Percentiles rank a stretch among this genome's conserved stretches.
phyloP scores from a whole-genome alignment of 2,888 invertebrate genomes.

The Drosophila sordidula region DNA sequence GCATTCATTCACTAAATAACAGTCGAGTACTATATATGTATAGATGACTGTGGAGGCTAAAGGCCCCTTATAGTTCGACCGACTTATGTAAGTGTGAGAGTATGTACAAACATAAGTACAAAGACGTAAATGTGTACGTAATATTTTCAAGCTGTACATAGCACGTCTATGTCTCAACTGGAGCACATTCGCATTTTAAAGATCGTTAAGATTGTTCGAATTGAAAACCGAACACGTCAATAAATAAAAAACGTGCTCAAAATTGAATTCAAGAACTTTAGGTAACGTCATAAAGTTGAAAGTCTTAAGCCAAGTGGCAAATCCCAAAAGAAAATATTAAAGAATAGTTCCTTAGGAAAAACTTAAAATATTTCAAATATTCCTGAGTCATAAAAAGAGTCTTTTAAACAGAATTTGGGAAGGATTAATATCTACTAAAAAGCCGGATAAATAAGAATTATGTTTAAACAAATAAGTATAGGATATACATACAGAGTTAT shows the following conservation, averaged over 20 bases:
- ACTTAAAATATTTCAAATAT: too few relatives aligned
- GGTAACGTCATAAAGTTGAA: not conserved
- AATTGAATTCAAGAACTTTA: slow-evolving; percentile 8
- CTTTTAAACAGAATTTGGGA: not conserved
- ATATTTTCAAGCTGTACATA: slow-evolving; percentile 23
- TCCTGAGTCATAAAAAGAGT: not conserved
- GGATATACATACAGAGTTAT: too few relatives aligned
- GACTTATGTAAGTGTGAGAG: not conserved
- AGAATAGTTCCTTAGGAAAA: not conserved
- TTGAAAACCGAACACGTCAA: slow-evolving; percentile 29
- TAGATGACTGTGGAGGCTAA: slow-evolving; percentile 19
- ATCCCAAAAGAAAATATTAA: too few relatives aligned
- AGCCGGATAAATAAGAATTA: too few relatives aligned
- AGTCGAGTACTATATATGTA: slow-evolving; percentile 4
- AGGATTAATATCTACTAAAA: too few relatives aligned
- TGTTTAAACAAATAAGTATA: too few relatives aligned
- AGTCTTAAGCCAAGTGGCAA: not conserved
- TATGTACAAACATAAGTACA: slow-evolving; percentile 1
- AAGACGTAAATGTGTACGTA: not conserved
- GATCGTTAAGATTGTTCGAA: slow-evolving; percentile 48
- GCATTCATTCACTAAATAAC: slow-evolving; percentile 47
- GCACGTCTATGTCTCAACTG: slow-evolving; percentile 56
- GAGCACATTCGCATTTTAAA: slow-evolving; percentile 42
- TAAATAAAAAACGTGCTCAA: slow-evolving; percentile 44
- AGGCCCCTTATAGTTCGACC: slow-evolving; percentile 33